Evolutionary conservation across 2,113 vertebrate genomes (phyloP), one percentile per base, ranked within the genome.

Genomic region (Eubucco bourcierii): DNA sequence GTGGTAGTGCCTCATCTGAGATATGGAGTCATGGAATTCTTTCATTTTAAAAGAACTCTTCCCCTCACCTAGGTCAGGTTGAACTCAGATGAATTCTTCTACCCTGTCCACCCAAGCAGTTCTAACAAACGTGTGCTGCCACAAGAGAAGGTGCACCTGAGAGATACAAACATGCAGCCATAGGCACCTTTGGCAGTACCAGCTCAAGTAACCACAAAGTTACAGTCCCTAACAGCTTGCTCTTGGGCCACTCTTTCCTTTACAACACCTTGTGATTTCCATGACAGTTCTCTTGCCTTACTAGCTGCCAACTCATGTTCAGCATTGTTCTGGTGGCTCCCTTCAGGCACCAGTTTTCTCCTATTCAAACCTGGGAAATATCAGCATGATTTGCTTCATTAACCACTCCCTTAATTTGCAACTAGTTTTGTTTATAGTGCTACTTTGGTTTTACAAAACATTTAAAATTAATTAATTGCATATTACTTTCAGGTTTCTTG

Each of bases 381-480:
- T 63, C 68, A 13, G 21, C 31, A 53, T 44, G 55, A 61, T 66
- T 70, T 90, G 64, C 33, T 39, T 82, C 76, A 61, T 79, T 75
- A 90, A 75, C 50, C 76, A n/a, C 27, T n/a, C 19, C 33, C 77
- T 94, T 55, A 58, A 88, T 82, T 84, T 87, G 77, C 80, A 75
- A 34, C n/a, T 50, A 66, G 41, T 27, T 87, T 78, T 87, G 53
- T 78, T 88, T 80, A 56, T 78, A 66, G 15, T 88, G 88, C 8
- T 29, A 46, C 64, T 84, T 94, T 84, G 17, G 66, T 71, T 19
- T n/a, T 13, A 63, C 8, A 55, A 84, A 80, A 80, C 31, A 53
- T 70, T 70, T 77, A 39, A 16, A 65, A 44, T 55, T 84, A 70
- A 84, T 88, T 92, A 55, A 84, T 55, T 91, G 66, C 53, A 89